A percentile compares a stretch with the other conserved stretches of the same genome.
Conservation (phyloP, 1,140 invertebrate genomes). For the Lerema accius region DNA sequence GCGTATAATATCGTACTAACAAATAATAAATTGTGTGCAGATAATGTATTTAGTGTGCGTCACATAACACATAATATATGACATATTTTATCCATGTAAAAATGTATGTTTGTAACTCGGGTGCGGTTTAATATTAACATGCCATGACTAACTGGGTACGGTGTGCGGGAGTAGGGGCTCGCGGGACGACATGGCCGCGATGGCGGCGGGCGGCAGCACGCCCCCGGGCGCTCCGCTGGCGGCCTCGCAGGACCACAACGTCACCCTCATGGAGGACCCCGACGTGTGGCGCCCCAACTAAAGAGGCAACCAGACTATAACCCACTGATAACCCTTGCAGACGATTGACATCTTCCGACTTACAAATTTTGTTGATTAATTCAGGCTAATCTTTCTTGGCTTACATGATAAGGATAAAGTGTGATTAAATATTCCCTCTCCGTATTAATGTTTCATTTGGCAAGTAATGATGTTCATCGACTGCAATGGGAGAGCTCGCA, state of each 20-base stretch:
- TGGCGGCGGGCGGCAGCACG: conserved; percentile 87
- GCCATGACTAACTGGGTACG: conserved; percentile 14
- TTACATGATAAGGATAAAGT: too few relatives aligned
- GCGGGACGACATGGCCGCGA: conserved; percentile 91
- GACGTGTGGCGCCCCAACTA: conserved; percentile 95
- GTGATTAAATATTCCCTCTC: too few relatives aligned
- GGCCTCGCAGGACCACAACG: conserved; percentile 85
- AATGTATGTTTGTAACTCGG: conserved; percentile 16
- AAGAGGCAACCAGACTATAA: conserved; percentile 73
- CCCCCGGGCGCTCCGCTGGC: conserved; percentile 81
- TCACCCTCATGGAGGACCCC: conserved; percentile 93
- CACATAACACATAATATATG: too few relatives aligned
- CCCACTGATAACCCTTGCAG: conserved; percentile 1
- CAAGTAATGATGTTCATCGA: background rate
- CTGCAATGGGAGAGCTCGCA: conserved; percentile 1
- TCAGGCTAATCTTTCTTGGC: too few relatives aligned
- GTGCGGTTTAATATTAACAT: conserved; percentile 3
- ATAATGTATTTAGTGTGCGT: too few relatives aligned
- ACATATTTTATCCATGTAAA: too few relatives aligned
- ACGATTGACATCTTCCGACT: background rate
- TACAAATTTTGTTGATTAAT: background rate
- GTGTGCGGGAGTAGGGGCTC: conserved; percentile 88
- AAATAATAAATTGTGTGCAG: too few relatives aligned
- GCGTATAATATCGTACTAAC: too few relatives aligned
- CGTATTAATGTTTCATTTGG: background rate